Evolutionary conservation across 2,113 vertebrate genomes (phyloP), one percentile per base, ranked within the genome.

Genomic region (Sylvia atricapilla): DNA sequence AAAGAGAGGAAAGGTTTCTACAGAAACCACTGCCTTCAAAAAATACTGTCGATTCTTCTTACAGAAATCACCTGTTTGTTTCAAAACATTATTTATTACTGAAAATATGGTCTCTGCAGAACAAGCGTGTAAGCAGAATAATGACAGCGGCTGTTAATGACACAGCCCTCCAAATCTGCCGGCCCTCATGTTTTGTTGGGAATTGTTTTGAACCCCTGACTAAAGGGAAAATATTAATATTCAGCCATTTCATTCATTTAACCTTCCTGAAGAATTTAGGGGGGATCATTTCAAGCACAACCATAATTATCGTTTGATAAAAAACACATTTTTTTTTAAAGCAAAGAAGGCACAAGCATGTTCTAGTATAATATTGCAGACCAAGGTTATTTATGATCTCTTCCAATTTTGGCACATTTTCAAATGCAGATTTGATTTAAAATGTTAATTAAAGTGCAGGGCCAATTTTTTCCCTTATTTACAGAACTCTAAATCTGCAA

Each of bases 31-130:
- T 84, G 96, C 94, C 97, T 98, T 97, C 97, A 97, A 95, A 94
- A 98, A 96, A 98, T 73, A 95, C 97, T 96, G 95, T 96, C 95
- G 87, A 97, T 98, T 97, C 97, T 97, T 96, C 97, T 98, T 97
- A 97, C 98, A 96, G 96, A 96, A 97, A 97, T 98, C 98, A 98
- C 98, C 98, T 98, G 98, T 97, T 97, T 97, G 97, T 98, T 98
- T 97, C 98, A 91, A 97, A 98, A 98, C 95, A 97, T 97, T 97
- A 96, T 98, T 98, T 98, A 97, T 98, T 97, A 94, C 97, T 70
- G 96, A 92, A 82, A 91, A 95, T 82, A 30, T 0, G 5, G 89
- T 87, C 81, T 85, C 77, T 63, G 44, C 94, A 77, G 93, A 95
- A 80, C 75, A 86, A 64, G 84, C 63, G 1, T 63, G 44, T 76